Conservation (phyloP, 2,113 vertebrate species). For the Neolamprologus cancellatus region DNA sequence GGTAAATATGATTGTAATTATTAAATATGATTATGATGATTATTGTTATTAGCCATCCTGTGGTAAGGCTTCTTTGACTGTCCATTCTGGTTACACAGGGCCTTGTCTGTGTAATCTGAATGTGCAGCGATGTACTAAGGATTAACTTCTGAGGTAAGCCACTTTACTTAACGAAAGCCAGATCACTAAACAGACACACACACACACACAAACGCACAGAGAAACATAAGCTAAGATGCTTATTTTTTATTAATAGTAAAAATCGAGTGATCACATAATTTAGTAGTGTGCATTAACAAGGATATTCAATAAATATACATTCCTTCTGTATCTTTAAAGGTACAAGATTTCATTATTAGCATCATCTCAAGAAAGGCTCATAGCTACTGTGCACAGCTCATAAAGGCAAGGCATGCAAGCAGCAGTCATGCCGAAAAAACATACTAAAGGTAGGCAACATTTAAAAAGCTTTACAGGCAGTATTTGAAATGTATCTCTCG, state of each 20-base stretch:
- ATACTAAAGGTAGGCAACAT: conserved; percentile 33
- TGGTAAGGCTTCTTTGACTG: neutral
- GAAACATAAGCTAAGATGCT: neutral
- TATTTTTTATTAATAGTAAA: conserved; percentile 66
- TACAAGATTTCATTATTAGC: conserved; percentile 17
- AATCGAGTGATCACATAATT: conserved; percentile 21
- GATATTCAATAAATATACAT: conserved; percentile 63
- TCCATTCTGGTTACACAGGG: neutral
- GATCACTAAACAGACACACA: neutral
- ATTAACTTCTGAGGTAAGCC: conserved; percentile 8
- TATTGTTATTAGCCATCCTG: neutral
- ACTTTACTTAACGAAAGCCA: neutral
- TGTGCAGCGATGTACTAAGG: neutral
- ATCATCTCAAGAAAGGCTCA: conserved; percentile 33
- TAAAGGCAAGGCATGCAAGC: conserved; percentile 66
- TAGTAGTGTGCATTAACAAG: conserved; percentile 42
- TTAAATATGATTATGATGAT: neutral
- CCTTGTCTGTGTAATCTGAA: neutral
- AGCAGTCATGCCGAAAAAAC: conserved; percentile 45
- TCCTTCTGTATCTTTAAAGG: conserved; percentile 54
- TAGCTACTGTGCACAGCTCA: conserved; percentile 37
- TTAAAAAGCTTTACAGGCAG: conserved; percentile 21
- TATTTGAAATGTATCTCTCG: neutral
- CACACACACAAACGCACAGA: neutral
- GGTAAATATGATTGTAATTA: neutral